These are phyloP conservation scores for Sinelater perroti DNA, from an alignment of 2,888 invertebrate species.

Conservation along the genomic window DNA sequence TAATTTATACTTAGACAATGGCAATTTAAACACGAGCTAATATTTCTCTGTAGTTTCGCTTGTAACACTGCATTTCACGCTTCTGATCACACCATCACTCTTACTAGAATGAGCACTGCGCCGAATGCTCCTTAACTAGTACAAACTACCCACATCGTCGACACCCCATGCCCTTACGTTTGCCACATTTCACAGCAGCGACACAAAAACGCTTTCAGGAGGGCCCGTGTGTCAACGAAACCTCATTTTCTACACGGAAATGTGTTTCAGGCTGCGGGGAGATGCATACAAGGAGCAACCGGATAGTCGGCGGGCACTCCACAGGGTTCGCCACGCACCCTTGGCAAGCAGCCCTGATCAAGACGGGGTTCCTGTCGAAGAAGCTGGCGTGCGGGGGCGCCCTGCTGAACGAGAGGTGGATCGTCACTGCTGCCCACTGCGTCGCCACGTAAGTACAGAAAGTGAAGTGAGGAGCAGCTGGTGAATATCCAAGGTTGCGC, in stretches of 20 bases:
- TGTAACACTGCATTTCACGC: conserved; percentile 4
- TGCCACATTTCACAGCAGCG: not conserved
- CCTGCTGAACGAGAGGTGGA: conserved; percentile 88
- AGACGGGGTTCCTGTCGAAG: conserved; percentile 88
- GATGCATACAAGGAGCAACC: conserved; percentile 84
- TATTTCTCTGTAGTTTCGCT: conserved; percentile 1
- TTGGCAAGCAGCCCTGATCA: conserved; percentile 93
- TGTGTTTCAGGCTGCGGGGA: conserved; percentile 86
- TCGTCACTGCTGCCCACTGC: conserved; percentile 91
- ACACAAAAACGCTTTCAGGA: conserved; percentile 7
- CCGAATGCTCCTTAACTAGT: conserved; percentile 4
- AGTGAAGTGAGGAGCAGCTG: no score
- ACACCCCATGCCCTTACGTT: not conserved
- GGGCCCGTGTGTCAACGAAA: not conserved
- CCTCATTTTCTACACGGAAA: conserved; percentile 4
- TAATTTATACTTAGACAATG: no score
- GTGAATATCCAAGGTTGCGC: no score
- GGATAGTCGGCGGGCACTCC: conserved; percentile 92
- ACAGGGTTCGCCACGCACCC: conserved; percentile 92
- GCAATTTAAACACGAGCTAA: no score
- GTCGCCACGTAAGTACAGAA: conserved; percentile 81
- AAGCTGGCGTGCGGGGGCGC: conserved; percentile 94
- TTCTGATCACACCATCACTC: conserved; percentile 16
- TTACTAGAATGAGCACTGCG: conserved; percentile 13
- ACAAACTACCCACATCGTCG: conserved; percentile 4